Evolutionary conservation across 2,113 vertebrate species (phyloP).

Genomic region (Psilopsiagon aurifrons): DNA sequence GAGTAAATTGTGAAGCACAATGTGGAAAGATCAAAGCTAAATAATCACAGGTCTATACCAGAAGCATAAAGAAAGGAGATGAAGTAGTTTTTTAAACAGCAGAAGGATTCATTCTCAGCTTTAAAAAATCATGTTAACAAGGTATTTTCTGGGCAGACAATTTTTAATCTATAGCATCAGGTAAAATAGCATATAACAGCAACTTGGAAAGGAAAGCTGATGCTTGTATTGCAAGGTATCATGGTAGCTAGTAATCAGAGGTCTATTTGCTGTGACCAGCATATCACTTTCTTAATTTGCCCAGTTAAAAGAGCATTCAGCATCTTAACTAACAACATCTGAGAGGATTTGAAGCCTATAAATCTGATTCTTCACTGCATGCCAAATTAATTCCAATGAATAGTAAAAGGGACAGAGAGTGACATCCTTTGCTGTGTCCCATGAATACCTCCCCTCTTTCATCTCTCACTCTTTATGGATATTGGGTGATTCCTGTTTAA

Average conservation of each 20-base stretch:
- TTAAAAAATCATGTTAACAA: neutral
- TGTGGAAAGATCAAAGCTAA: slow-evolving; percentile 53
- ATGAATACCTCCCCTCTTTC: neutral
- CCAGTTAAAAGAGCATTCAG: slow-evolving; percentile 13
- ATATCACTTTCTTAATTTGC: neutral
- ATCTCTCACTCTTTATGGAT: neutral
- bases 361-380: neutral
- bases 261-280: neutral
- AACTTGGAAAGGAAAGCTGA: neutral
- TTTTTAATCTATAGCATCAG: neutral
- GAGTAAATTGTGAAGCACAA: slow-evolving; percentile 14
- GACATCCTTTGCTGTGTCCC: neutral
- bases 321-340: slow-evolving; percentile 6
- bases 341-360: neutral
- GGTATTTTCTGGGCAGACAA: neutral
- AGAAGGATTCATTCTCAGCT: slow-evolving; percentile 2
- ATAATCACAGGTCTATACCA: neutral
- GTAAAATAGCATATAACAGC: neutral
- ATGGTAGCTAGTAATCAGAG: neutral
- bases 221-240: neutral
- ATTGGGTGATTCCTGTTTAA: neutral
- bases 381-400: neutral
- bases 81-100: neutral
- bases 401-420: neutral
- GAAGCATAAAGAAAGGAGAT: neutral